phyloP scores from a whole-genome alignment of 2,113 vertebrate genomes.

The Bostrychus sinensis region DNA sequence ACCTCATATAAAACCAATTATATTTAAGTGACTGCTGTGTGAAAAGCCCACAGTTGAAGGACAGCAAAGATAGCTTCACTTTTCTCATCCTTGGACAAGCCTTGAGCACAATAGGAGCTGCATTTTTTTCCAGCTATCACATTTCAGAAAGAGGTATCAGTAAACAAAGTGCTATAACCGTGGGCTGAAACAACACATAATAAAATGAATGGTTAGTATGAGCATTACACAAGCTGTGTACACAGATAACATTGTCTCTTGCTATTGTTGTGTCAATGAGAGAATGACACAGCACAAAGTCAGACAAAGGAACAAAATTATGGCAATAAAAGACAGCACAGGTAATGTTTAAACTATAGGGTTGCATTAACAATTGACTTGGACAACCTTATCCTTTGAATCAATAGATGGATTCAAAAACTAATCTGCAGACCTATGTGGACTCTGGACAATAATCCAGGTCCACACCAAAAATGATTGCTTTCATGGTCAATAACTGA shows the following conservation, averaged over 20 bases:
- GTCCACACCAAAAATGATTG: neutral
- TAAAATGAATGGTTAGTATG: neutral
- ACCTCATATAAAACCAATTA: neutral
- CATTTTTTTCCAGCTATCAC: neutral
- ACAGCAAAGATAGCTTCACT: constrained; percentile 1
- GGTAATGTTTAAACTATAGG: constrained; percentile 35
- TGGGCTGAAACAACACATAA: neutral
- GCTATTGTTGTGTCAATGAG: constrained; percentile 50
- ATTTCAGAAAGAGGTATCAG: neutral
- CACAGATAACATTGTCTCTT: constrained; percentile 37
- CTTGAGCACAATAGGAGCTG: neutral
- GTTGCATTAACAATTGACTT: neutral
- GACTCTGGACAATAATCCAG: neutral
- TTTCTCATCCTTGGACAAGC: neutral
- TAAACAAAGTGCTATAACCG: neutral
- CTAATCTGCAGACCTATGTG: neutral
- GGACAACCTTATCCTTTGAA: constrained; percentile 18
- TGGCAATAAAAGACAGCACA: constrained; percentile 22
- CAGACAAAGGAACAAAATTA: constrained; percentile 33
- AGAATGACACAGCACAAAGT: constrained; percentile 14
- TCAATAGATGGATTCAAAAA: constrained; percentile 22
- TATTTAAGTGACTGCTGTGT: neutral
- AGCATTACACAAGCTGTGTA: constrained; percentile 47
- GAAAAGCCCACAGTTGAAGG: constrained; percentile 4
- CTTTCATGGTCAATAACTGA: neutral